Evolutionary conservation across 2,888 invertebrate genomes (phyloP), one percentile per base, ranked within the genome.

Genomic region (Fabriciana adippe): DNA sequence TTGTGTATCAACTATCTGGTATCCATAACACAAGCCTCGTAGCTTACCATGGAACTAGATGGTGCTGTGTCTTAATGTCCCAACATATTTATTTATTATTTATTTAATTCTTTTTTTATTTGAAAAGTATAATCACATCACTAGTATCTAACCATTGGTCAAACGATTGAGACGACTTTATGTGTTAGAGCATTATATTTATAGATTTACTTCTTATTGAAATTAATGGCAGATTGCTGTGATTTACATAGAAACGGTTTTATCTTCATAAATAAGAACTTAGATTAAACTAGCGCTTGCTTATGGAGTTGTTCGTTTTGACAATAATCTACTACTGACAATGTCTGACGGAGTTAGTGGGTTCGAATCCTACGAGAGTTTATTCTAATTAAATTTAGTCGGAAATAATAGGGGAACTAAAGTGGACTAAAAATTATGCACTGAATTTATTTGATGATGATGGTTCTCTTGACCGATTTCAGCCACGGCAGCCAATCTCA

Each of bases 171-270:
- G 60, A 67, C 66, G 62, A 67, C 53, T 67, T 68, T 68, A 68
- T 66, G 65, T 64, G 55, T 55, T 68, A 45, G 63, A 71, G 14
- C 60, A 63, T 66, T 66, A 68, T 59, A 61, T 71, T 71, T 71
- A 71, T 71, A 67, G 60, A 68, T 68, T 56, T 51, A 63, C 65
- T 66, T 66, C 66, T 65, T 68, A 68, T 68, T 68, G 66, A 66
- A 66, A 71, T 68, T 68, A 68, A 71, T 70, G 67, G 67, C 57
- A 64, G 70, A 67, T 70, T 70, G 64, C 48, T 45, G 35, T 70
- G 67, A 67, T 70, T 67, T 70, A 64, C 54, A 45, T 61, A 41
- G 55, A 59, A 64, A 67, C 64, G 64, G 68, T 64, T 54, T 71
- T 68, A 71, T 68, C 70, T 66, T 68, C 63, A 71, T 70, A 67